Evolutionary conservation across 2,113 vertebrate species (phyloP), one percentile per base, ranked within the genome.

Genomic region (Hydrolagus affinis): DNA sequence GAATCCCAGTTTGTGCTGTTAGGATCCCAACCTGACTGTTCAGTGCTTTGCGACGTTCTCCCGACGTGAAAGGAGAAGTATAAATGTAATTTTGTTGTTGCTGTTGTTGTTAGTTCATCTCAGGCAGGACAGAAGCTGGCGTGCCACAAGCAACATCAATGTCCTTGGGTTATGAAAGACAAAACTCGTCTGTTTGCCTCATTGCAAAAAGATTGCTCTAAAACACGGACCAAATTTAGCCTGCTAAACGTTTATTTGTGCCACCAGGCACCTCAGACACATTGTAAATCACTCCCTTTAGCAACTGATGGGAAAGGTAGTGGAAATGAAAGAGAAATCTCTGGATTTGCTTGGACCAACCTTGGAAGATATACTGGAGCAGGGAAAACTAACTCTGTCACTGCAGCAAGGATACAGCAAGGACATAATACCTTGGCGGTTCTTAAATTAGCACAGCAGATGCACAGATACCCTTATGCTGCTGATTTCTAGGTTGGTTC

Each of bases 371-470:
- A 60, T 85, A 87, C 28, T 85, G 85, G 73, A 25, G 32, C 64
- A 76, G 19, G 70, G 19, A 70, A 70, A 71, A 86, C 19, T 77
- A 86, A 69, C 17, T 86, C 30, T 59, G 85, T 30, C 32, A 59
- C 25, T 71, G 12, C 70, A 85, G 87, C 64, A 87, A 86, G 57
- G 83, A 83, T 86, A 85, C 68, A 85, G 71, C 6, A 78, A 71
- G 85, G 86, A 83, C 83, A 73, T 87, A 86, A 85, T 83, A 57
- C 70, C 19, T 85, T 6, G 2, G 68, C 64, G 66, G n/a, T 72
- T 19, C 85, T 85, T 88, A 89, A 86, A 64, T 70, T 87, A 88
- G 87, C 74, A 85, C 70, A 85, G 64, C 80, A 86, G 77, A 86
- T 30, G 72, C 86, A 86, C 17, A 72, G 86, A 86, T 75, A 60